These are phyloP conservation scores for Notolepis coatsorum DNA, from an alignment of 2,797 vertebrate species.

Conservation along the genomic window DNA sequence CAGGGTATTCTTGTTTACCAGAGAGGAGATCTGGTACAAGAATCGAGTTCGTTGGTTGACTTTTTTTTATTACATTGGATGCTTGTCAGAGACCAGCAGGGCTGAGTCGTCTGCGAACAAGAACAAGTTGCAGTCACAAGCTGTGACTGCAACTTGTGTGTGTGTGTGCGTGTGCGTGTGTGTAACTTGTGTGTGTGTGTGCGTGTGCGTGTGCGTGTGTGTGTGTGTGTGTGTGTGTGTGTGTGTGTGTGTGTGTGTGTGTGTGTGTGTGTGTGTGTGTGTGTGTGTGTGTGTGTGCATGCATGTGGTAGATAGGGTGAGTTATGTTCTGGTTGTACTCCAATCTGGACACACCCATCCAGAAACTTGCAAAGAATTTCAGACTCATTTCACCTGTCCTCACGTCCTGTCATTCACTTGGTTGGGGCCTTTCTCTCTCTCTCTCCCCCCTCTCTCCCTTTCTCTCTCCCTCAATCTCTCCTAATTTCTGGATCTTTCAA, in stretches of 20 bases:
- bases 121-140: too few species aligned
- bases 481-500: not conserved
- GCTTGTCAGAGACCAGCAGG: too few species aligned
- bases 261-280: not conserved
- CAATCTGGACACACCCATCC: constrained; percentile 32
- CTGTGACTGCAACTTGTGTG: too few species aligned
- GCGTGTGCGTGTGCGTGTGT: not conserved
- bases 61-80: too few species aligned
- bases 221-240: not conserved
- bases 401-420: not conserved
- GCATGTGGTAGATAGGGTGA: not conserved
- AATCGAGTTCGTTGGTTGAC: too few species aligned
- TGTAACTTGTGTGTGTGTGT: too few species aligned
- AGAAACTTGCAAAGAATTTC: constrained; percentile 30
- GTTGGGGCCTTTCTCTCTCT: not conserved
- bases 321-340: not conserved
- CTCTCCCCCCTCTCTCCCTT: not conserved
- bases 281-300: not conserved
- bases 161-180: not conserved
- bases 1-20: too few species aligned
- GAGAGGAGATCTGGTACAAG: too few species aligned
- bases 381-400: constrained; percentile 43
- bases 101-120: too few species aligned
- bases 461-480: not conserved
- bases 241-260: not conserved